Evolutionary conservation across 2,113 vertebrate species (phyloP).

Genomic region (Haliaeetus leucogaster): DNA sequence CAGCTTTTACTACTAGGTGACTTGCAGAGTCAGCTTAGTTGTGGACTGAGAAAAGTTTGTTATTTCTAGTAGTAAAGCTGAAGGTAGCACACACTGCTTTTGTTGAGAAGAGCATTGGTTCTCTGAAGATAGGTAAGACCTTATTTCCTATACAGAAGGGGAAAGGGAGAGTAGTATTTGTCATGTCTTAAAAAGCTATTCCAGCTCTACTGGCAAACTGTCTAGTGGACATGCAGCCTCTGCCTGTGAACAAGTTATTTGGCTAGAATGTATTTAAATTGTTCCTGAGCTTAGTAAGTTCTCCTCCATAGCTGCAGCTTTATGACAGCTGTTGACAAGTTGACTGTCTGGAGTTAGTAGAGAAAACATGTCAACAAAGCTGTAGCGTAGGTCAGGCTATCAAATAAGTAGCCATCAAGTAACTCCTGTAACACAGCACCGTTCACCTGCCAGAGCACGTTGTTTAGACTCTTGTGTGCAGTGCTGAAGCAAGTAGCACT

Average conservation of each 20-base stretch:
- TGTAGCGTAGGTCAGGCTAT: background rate
- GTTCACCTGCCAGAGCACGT: background rate
- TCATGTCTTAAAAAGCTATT: background rate
- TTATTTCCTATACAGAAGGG: background rate
- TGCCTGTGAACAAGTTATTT: background rate
- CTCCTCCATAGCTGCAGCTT: accelerated
- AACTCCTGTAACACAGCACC: background rate
- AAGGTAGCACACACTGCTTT: background rate
- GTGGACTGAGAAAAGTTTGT: background rate
- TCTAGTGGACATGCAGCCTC: background rate
- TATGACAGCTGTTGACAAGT: background rate
- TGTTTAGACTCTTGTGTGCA: background rate
- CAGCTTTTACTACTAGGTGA: background rate
- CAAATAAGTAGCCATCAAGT: background rate
- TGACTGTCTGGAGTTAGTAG: background rate
- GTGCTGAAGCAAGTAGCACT: background rate
- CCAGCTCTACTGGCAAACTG: background rate
- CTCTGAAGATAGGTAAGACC: background rate
- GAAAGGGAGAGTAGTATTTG: background rate
- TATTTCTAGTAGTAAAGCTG: background rate
- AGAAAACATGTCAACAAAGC: background rate
- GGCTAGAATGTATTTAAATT: background rate
- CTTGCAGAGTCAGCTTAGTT: background rate
- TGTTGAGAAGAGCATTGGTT: background rate
- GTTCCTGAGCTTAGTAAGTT: background rate